Evolutionary conservation across 1,140 invertebrate genomes (phyloP), one percentile per base, ranked within the genome.

Genomic region (Contarinia nasturtii): DNA sequence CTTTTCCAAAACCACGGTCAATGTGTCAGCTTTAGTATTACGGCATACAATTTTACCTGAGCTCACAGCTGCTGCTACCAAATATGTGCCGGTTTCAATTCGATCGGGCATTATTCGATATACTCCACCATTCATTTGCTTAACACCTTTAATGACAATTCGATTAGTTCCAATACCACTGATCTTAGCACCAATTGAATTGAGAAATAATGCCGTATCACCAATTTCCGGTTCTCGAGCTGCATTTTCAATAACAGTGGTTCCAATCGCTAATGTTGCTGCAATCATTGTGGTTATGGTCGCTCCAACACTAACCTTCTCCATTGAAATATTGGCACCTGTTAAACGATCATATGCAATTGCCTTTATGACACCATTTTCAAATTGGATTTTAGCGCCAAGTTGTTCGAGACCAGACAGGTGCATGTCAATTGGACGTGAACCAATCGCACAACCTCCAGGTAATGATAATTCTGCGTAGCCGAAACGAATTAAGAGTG

Each of bases 151-250:
- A 27, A 27, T 27, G 10, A 27, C 10, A 10, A 27, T 10, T 10
- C 10, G 3, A 27, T 27, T 10, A 10, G 4, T 3, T 27, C 27
- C 27, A 27, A 10, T 10, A 5, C 27, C 27, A 27, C 4, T 27
- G 27, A 27, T 27, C 27, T 27, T 27, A 27, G 27, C 27, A 27
- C 27, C 27, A 10, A 27, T 27, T 10, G 27, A 27, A 27, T 27
- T 27, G 4, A 27, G 10, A 27, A 27, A 27, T 5, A 5, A 5
- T 54, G 49, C 49, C 15, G 55, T 42, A 46, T 59, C 50, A 37
- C 54, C 44, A 18, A 60, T 47, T 50, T 60, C 55, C 15, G 56
- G 58, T 49, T 60, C 58, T n/a, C 44, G 37, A 14, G 58, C 55
- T 12, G 55, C 58, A 47, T 60, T 60, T 20, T 55, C 34, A 27